Percentiles rank a stretch among this genome's conserved stretches.
Conservation (phyloP, 2,888 invertebrate genomes). For the Smittia sp. region DNA sequence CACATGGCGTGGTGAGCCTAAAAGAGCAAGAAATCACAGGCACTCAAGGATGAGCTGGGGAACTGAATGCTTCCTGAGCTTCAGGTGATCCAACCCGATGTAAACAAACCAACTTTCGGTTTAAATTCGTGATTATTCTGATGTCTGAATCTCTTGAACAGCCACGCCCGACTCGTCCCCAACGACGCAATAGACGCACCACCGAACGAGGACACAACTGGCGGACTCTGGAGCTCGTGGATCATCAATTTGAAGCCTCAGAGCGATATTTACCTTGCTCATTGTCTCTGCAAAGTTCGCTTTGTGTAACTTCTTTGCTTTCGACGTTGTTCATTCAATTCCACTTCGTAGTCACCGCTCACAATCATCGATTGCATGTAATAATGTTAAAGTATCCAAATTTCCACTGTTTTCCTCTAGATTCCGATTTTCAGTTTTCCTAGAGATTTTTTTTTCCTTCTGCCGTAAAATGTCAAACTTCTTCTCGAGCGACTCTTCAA, state of each 20-base stretch:
- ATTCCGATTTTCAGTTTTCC: background rate
- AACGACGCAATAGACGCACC: background rate
- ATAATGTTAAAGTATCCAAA: background rate
- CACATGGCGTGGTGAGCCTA: background rate
- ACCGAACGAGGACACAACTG: background rate
- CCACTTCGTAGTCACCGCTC: background rate
- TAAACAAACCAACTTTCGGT: constrained; percentile 19
- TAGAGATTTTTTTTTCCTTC: too few species aligned
- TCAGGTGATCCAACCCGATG: constrained; percentile 4
- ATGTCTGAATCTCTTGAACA: constrained; percentile 5
- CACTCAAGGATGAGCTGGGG: background rate
- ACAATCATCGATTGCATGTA: background rate
- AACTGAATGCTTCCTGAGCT: background rate
- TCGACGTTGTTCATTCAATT: background rate
- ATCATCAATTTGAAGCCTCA: background rate
- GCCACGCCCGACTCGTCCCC: constrained; percentile 15
- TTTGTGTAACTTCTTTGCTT: background rate
- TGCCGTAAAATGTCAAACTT: too few species aligned
- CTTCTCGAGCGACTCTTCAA: background rate
- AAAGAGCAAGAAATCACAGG: constrained; percentile 3
- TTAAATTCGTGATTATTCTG: background rate
- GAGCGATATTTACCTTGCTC: constrained; percentile 35
- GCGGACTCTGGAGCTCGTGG: too few species aligned
- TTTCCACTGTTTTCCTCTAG: background rate
- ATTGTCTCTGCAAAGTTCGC: constrained; percentile 27